Evolutionary conservation across 2,113 vertebrate genomes (phyloP).

Genomic region (Zosterops pallidus): DNA sequence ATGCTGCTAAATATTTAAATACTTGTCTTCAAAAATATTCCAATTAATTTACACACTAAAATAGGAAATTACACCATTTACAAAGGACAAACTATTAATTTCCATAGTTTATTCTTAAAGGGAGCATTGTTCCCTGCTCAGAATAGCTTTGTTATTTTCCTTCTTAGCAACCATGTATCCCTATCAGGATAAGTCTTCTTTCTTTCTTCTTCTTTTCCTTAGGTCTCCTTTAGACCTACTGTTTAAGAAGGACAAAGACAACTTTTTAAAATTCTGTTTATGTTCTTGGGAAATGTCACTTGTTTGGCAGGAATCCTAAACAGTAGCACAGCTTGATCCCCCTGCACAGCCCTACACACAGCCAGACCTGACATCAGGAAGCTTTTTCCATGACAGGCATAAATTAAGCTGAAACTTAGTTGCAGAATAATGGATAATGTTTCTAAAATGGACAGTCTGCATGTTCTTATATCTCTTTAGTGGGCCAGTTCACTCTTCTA

Average conservation of each 20-base stretch:
- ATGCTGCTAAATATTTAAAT: constrained; percentile 19
- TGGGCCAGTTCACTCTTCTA: neutral
- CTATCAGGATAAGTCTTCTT: neutral
- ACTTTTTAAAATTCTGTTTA: constrained; percentile 73
- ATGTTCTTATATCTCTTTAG: neutral
- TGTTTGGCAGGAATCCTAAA: constrained; percentile 71
- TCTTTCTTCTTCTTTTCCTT: neutral
- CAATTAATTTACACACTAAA: neutral
- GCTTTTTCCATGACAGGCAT: constrained; percentile 69
- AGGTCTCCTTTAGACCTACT: constrained; percentile 41
- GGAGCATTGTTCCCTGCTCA: neutral
- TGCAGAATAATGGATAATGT: constrained; percentile 36
- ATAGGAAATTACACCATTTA: neutral
- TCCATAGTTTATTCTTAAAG: neutral
- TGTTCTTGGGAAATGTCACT: constrained; percentile 73
- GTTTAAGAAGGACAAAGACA: constrained; percentile 69
- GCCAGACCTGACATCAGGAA: constrained; percentile 60
- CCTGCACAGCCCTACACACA: constrained; percentile 27
- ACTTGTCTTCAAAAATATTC: constrained; percentile 7
- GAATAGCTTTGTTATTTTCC: neutral
- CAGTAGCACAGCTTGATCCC: constrained; percentile 68
- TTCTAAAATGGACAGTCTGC: neutral
- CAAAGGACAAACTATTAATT: neutral
- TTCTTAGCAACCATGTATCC: neutral
- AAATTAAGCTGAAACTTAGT: constrained; percentile 68